These are phyloP conservation scores for Sula dactylatra DNA, from an alignment of 2,113 vertebrate genomes.

Conservation along the genomic window DNA sequence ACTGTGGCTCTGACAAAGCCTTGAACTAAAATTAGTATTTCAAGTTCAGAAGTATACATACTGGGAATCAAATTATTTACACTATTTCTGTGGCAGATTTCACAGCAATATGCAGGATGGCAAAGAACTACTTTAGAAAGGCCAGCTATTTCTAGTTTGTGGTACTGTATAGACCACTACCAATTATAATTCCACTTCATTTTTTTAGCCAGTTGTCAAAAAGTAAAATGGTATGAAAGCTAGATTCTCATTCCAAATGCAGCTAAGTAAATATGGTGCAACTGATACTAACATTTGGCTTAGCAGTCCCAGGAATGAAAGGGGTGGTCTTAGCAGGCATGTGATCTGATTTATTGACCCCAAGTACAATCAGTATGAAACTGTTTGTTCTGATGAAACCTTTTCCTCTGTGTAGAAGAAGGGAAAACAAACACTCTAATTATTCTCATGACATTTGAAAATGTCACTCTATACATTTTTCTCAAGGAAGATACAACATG, in stretches of 20 bases:
- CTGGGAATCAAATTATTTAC: not conserved
- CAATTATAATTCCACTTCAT: not conserved
- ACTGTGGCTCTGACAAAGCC: not conserved
- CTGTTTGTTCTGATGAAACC: not conserved
- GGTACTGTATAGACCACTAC: not conserved
- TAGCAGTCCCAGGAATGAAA: not conserved
- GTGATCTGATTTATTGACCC: not conserved
- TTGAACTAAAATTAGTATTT: not conserved
- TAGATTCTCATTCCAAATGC: not conserved
- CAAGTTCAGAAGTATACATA: not conserved
- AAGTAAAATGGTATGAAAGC: not conserved
- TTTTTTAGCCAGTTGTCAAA: not conserved
- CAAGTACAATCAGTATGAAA: not conserved
- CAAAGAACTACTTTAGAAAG: not conserved
- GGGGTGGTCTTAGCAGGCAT: not conserved
- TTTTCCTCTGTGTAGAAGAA: not conserved
- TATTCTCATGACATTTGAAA: conserved; percentile 1
- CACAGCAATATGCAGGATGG: not conserved
- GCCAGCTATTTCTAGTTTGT: not conserved
- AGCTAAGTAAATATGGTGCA: not conserved
- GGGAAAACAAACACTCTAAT: not conserved
- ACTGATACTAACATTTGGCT: not conserved
- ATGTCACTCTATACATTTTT: not conserved
- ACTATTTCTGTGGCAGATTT: not conserved
- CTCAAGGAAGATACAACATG: not conserved